A percentile compares a stretch with the other conserved stretches of the same genome.
phyloP scores from a whole-genome alignment of 2,113 vertebrate species.

The Pardalotus punctatus region DNA sequence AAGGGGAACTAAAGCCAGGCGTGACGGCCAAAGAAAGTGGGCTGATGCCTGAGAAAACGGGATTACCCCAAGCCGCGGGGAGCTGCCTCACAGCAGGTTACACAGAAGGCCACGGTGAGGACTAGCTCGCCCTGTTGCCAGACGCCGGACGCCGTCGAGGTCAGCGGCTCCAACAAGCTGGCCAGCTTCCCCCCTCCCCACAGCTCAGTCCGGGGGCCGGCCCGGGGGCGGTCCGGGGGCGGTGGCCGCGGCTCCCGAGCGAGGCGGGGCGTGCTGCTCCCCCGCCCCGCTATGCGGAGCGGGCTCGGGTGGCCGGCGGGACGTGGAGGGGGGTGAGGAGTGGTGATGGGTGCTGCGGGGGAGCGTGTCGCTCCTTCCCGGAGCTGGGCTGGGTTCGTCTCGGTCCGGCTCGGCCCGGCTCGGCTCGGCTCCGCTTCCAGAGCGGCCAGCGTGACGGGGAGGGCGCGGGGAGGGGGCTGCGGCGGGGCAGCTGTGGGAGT shows the following conservation, averaged over 20 bases:
- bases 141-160: fast-evolving
- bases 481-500: too few relatives aligned
- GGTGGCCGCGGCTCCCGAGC: background rate
- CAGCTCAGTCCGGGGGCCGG: too few relatives aligned
- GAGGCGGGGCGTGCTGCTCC: background rate
- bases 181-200: too few relatives aligned
- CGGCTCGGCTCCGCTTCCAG: background rate
- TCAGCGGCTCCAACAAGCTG: fast-evolving
- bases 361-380: fast-evolving
- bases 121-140: background rate
- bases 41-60: background rate
- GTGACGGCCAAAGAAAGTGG: background rate
- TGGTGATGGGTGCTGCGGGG: background rate
- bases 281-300: fast-evolving
- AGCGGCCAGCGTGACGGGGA: background rate
- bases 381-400: background rate
- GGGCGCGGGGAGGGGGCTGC: background rate
- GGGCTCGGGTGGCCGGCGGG: background rate
- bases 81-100: background rate
- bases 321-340: background rate
- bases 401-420: background rate
- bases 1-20: background rate
- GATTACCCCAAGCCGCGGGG: background rate
- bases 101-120: fast-evolving
- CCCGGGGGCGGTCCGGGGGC: background rate